Percentiles rank a stretch among this genome's conserved stretches.
Conservation (phyloP, 2,797 vertebrate species). For the Valencia hispanica region DNA sequence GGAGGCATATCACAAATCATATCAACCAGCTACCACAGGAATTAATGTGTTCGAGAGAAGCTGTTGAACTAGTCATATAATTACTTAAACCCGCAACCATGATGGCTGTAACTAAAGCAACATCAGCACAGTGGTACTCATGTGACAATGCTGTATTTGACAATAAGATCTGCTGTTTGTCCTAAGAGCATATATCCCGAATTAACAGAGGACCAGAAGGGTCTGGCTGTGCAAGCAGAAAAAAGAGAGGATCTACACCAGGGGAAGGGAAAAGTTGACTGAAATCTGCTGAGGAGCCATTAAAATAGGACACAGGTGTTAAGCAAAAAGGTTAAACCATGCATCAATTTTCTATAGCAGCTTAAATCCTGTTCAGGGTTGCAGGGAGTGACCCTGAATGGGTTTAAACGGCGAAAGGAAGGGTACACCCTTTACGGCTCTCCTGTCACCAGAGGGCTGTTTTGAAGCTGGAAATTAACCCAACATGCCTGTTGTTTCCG, state of each 20-base stretch:
- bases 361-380: constrained; percentile 1
- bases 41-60: background rate
- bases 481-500: background rate
- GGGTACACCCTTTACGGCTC: background rate
- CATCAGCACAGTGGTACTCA: background rate
- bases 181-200: background rate
- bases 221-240: background rate
- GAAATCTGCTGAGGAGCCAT: background rate
- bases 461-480: background rate
- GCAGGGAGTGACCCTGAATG: background rate
- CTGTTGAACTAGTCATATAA: no score
- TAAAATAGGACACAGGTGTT: background rate
- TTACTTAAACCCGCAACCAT: background rate
- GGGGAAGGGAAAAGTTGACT: background rate
- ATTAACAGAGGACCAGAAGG: background rate
- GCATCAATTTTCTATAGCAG: background rate
- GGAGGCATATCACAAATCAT: background rate
- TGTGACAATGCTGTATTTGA: no score
- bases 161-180: background rate
- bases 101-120: background rate
- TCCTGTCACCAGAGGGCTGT: background rate
- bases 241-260: background rate
- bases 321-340: background rate
- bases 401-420: background rate
- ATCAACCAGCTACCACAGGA: no score